Conservation (phyloP, 2,888 invertebrate species). For the Noctua janthina region DNA sequence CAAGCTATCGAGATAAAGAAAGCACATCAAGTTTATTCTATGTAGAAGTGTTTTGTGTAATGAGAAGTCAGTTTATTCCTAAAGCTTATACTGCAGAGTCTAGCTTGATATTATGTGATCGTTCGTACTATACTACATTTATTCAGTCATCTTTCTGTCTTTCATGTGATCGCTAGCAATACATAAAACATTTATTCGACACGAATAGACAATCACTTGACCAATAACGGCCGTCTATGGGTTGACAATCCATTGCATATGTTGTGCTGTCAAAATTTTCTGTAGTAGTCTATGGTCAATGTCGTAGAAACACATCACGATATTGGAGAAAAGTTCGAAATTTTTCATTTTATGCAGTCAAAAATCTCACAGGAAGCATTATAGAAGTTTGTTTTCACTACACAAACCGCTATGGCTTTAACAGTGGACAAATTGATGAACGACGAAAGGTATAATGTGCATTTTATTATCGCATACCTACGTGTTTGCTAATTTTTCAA, state of each 20-base stretch:
- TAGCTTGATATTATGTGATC: background rate
- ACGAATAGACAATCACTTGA: too few species aligned
- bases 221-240: background rate
- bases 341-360: slow-evolving; percentile 69
- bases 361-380: slow-evolving; percentile 57
- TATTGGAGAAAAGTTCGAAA: slow-evolving; percentile 75
- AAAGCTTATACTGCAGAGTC: background rate
- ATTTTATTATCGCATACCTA: slow-evolving; percentile 58
- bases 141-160: background rate
- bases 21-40: background rate
- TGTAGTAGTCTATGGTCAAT: slow-evolving; percentile 65
- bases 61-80: background rate
- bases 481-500: slow-evolving; percentile 72
- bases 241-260: slow-evolving; percentile 1
- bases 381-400: slow-evolving; percentile 56
- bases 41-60: background rate
- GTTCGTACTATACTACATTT: background rate
- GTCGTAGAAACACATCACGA: slow-evolving; percentile 75
- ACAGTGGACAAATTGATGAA: slow-evolving; percentile 86
- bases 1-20: background rate
- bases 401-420: slow-evolving; percentile 79
- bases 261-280: slow-evolving; percentile 25
- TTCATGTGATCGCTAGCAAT: background rate
- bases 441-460: slow-evolving; percentile 82
- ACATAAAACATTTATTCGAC: background rate